These are phyloP conservation scores for Cardiocondyla obscurior DNA, from an alignment of 1,140 invertebrate species.

Conservation along the genomic window DNA sequence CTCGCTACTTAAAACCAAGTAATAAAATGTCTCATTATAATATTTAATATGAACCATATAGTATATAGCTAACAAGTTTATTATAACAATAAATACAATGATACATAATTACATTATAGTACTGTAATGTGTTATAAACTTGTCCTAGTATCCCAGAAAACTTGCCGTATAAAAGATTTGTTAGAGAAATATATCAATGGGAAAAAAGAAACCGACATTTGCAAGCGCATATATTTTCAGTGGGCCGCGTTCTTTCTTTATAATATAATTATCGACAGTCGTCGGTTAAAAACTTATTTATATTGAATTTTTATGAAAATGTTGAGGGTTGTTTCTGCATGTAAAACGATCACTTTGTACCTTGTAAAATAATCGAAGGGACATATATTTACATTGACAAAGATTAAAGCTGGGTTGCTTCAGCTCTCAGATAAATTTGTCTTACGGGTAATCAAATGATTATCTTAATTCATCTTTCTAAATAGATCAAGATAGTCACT, in stretches of 20 bases:
- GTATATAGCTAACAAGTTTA: slow-evolving; percentile 23
- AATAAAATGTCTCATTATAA: slow-evolving; percentile 1
- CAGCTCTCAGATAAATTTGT: no score
- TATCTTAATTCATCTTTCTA: no score
- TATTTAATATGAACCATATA: background rate
- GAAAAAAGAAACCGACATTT: slow-evolving; percentile 1
- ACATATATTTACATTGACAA: slow-evolving; percentile 32
- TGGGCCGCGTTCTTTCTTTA: background rate
- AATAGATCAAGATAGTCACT: no score
- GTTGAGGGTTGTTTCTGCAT: background rate
- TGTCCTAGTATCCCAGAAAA: background rate
- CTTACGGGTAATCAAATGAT: no score
- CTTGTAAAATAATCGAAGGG: slow-evolving; percentile 15
- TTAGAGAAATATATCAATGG: slow-evolving; percentile 3
- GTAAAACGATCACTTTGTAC: background rate
- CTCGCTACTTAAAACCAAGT: background rate
- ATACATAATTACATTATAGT: slow-evolving; percentile 27
- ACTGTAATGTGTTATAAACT: background rate
- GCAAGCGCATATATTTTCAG: background rate
- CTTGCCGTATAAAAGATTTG: slow-evolving; percentile 26
- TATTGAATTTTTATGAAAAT: slow-evolving; percentile 13
- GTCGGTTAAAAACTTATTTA: background rate
- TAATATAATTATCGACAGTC: background rate
- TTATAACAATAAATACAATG: slow-evolving; percentile 43
- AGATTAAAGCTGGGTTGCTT: no score